Evolutionary conservation across 2,113 vertebrate genomes (phyloP).

Genomic region (Dendrocopos noguchii): DNA sequence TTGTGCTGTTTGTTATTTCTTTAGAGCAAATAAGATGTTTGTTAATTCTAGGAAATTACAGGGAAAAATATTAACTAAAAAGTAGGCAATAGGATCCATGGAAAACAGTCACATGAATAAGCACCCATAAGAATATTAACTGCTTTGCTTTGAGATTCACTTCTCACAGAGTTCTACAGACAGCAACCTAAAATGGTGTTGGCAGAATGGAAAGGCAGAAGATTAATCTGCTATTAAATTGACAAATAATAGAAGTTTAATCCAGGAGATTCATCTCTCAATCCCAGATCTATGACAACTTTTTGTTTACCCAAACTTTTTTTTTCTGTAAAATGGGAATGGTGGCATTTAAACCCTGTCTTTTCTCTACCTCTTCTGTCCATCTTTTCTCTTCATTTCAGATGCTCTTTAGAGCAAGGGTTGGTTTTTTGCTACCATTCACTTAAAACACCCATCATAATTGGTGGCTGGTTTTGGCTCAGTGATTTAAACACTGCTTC

Average conservation of each 20-base stretch:
- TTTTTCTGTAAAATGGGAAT: neutral
- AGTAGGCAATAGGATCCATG: too few species aligned
- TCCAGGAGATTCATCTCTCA: neutral
- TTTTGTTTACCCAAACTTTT: neutral
- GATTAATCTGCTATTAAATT: neutral
- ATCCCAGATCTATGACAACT: neutral
- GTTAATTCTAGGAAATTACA: neutral
- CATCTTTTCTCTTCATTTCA: neutral
- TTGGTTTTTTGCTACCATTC: neutral
- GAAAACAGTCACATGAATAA: neutral
- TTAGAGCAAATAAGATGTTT: neutral
- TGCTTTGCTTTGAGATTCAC: neutral
- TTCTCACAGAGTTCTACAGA: neutral
- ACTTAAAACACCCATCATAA: neutral
- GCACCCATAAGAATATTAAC: accelerated
- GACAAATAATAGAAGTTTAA: neutral
- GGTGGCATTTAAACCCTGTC: neutral
- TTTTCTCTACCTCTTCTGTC: neutral
- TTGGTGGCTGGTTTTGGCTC: neutral
- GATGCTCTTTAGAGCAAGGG: neutral
- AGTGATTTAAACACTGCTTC: neutral
- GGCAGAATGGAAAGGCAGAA: neutral
- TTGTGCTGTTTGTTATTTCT: neutral
- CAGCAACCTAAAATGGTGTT: neutral
- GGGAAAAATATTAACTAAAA: neutral